Percentiles rank a stretch among this genome's conserved stretches.
phyloP scores from a whole-genome alignment of 2,888 invertebrate genomes.

The Chloroclystis v-ata region DNA sequence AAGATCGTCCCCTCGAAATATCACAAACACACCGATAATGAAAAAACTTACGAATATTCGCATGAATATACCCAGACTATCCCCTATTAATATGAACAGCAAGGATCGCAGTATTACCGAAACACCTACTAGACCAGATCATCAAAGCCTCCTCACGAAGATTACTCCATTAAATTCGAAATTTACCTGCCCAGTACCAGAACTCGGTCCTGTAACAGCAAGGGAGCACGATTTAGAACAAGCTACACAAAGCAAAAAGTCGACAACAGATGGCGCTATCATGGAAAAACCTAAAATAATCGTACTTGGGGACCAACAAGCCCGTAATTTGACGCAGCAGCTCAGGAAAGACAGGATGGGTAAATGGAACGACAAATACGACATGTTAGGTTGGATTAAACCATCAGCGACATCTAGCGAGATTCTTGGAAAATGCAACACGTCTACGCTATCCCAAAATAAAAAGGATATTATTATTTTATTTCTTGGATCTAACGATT shows the following conservation, averaged over 20 bases:
- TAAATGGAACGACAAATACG: constrained; percentile 2
- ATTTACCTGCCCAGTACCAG: not conserved
- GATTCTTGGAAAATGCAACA: not conserved
- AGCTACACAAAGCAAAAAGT: not conserved
- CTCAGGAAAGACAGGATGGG: not conserved
- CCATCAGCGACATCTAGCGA: not conserved
- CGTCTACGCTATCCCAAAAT: not conserved
- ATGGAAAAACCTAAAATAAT: not conserved
- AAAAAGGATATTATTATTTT: not conserved
- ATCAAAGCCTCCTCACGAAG: not conserved
- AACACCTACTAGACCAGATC: not conserved
- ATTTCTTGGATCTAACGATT: not conserved
- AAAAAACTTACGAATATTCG: constrained; percentile 1
- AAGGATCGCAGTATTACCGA: not conserved
- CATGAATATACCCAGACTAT: not conserved
- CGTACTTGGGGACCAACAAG: not conserved
- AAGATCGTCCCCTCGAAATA: not conserved
- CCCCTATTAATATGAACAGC: not conserved
- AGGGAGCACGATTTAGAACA: not conserved
- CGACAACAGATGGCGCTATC: not conserved
- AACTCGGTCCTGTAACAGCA: not conserved
- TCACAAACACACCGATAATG: not conserved
- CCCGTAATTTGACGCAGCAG: not conserved
- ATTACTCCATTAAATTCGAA: not conserved
- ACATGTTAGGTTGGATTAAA: not conserved